phyloP scores from a whole-genome alignment of 2,888 invertebrate genomes.

The Diplolepis rosae region DNA sequence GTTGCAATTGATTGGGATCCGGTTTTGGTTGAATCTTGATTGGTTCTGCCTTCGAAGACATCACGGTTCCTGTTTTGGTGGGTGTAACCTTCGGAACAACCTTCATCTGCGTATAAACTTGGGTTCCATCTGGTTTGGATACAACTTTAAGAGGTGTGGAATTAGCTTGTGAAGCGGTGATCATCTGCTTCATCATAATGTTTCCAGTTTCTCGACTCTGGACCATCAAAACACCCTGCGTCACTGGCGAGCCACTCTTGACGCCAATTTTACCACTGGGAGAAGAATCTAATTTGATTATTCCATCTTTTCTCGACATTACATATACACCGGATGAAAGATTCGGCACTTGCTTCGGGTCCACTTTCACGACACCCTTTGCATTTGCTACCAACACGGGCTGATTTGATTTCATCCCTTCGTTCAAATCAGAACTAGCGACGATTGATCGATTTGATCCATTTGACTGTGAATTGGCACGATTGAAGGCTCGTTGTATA shows the following conservation, averaged over 20 bases:
- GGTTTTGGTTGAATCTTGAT: conserved; percentile 72
- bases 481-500: conserved; percentile 69
- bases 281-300: conserved; percentile 82
- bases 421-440: conserved; percentile 73
- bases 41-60: conserved; percentile 65
- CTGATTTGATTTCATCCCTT: conserved; percentile 57
- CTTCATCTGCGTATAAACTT: conserved; percentile 71
- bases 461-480: conserved; percentile 70
- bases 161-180: conserved; percentile 60
- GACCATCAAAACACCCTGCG: conserved; percentile 70
- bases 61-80: conserved; percentile 44
- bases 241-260: conserved; percentile 76
- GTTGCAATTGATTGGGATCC: conserved; percentile 67
- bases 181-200: conserved; percentile 68
- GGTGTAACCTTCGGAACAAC: conserved; percentile 64
- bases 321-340: conserved; percentile 82
- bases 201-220: conserved; percentile 66
- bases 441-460: conserved; percentile 68
- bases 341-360: conserved; percentile 82
- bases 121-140: conserved; percentile 69
- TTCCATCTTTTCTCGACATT: conserved; percentile 85
- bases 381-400: conserved; percentile 75
- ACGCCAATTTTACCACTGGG: conserved; percentile 74
- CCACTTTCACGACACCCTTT: conserved; percentile 84
- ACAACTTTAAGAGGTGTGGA: conserved; percentile 70